Conservation (phyloP, 2,797 vertebrate genomes). For the Leptatherina wallacei region DNA sequence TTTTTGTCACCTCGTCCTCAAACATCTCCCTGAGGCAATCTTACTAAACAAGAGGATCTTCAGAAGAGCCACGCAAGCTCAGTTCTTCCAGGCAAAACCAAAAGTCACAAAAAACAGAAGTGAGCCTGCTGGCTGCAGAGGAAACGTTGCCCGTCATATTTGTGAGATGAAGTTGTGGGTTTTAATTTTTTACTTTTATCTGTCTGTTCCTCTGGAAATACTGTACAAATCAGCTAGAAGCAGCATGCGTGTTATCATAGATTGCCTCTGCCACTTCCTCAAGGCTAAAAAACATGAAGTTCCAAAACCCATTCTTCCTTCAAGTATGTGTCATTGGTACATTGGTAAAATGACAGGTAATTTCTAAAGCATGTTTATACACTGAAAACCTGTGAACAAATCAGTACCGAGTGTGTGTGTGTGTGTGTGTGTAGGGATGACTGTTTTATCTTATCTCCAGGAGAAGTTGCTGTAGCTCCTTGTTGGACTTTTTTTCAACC, state of each 20-base stretch:
- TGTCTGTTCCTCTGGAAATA: not conserved
- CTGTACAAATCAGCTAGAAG: not conserved
- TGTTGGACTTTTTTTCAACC: not conserved
- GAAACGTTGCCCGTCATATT: not conserved
- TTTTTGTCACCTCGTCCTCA: conserved; percentile 70
- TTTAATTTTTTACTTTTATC: no score
- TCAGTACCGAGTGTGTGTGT: no score
- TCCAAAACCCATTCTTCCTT: no score
- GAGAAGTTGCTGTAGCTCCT: not conserved
- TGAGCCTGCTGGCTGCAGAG: not conserved
- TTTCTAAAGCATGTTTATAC: not conserved
- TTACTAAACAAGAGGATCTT: conserved; percentile 60
- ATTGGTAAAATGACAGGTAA: not conserved
- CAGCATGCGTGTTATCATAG: not conserved
- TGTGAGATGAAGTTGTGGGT: not conserved
- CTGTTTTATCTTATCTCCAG: not conserved
- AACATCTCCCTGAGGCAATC: conserved; percentile 64
- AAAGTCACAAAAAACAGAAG: not conserved
- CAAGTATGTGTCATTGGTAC: not conserved
- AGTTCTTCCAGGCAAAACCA: conserved; percentile 33
- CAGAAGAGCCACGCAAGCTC: conserved; percentile 41
- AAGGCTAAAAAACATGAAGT: not conserved
- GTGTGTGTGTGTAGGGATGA: no score
- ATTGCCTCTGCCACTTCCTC: no score
- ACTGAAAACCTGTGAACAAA: not conserved